phyloP scores from a whole-genome alignment of 2,888 invertebrate genomes.

The Calameuta pallipes region DNA sequence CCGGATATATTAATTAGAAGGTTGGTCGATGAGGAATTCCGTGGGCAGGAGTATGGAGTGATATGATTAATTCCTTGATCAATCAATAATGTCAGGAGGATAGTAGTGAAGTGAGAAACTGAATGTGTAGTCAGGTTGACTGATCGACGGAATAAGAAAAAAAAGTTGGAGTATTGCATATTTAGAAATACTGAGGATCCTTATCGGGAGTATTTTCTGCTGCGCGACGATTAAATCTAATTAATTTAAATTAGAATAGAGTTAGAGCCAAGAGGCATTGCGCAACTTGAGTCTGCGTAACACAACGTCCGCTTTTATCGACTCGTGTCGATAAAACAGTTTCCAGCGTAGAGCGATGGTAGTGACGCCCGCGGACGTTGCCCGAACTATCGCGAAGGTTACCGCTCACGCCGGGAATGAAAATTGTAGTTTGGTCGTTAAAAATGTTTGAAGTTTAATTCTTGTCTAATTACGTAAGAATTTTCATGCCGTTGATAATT shows the following conservation, averaged over 20 bases:
- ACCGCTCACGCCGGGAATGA: background rate
- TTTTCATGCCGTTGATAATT: background rate
- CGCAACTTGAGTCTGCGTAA: background rate
- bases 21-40: conserved; percentile 30
- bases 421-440: background rate
- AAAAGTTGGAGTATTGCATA: background rate
- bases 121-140: background rate
- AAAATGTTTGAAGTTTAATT: background rate
- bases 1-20: conserved; percentile 36
- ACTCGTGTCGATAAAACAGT: background rate
- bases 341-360: background rate
- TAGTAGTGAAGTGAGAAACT: background rate
- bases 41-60: conserved; percentile 34
- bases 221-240: background rate
- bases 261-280: background rate
- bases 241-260: background rate
- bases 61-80: conserved; percentile 31
- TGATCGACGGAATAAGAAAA: background rate
- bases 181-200: background rate
- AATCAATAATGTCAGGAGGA: background rate
- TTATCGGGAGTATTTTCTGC: background rate
- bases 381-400: background rate
- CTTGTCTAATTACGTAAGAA: background rate
- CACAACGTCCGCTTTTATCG: background rate
- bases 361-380: background rate